phyloP scores from a whole-genome alignment of 2,888 invertebrate species.

The Dryadula phaetusa region DNA sequence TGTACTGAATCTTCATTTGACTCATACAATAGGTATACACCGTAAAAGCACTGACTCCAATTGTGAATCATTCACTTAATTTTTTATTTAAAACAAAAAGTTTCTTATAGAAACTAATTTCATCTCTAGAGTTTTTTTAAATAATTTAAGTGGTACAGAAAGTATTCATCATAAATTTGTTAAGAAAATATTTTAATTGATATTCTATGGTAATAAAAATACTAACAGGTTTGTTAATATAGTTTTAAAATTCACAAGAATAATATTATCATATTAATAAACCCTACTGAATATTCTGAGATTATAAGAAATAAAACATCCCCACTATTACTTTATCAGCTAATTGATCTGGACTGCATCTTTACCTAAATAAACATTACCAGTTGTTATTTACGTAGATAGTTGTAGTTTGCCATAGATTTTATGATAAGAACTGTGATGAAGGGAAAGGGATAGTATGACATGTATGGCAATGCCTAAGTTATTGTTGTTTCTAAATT shows the following conservation, averaged over 20 bases:
- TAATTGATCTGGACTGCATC: slow-evolving; percentile 37
- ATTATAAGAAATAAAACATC: background rate
- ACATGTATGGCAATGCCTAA: background rate
- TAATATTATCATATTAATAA: background rate
- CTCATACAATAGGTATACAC: slow-evolving; percentile 6
- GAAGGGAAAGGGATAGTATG: background rate
- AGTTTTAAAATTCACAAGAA: background rate
- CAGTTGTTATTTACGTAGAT: slow-evolving; percentile 12
- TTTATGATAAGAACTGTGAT: slow-evolving; percentile 35
- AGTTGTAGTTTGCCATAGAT: slow-evolving; percentile 38
- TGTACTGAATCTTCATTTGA: slow-evolving; percentile 50
- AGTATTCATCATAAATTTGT: background rate
- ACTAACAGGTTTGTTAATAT: too few relatives aligned
- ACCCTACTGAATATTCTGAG: background rate
- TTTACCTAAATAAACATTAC: slow-evolving; percentile 32
- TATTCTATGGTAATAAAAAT: too few relatives aligned
- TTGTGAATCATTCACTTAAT: slow-evolving; percentile 1
- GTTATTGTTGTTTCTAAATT: background rate
- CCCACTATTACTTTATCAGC: slow-evolving; percentile 24
- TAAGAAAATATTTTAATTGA: background rate
- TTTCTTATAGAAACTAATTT: background rate
- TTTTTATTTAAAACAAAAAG: background rate
- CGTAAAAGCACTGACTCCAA: slow-evolving; percentile 5
- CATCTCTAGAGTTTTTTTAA: background rate
- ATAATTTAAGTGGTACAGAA: background rate